Evolutionary conservation across 2,113 vertebrate genomes (phyloP).

Genomic region (Aphyosemion australe): DNA sequence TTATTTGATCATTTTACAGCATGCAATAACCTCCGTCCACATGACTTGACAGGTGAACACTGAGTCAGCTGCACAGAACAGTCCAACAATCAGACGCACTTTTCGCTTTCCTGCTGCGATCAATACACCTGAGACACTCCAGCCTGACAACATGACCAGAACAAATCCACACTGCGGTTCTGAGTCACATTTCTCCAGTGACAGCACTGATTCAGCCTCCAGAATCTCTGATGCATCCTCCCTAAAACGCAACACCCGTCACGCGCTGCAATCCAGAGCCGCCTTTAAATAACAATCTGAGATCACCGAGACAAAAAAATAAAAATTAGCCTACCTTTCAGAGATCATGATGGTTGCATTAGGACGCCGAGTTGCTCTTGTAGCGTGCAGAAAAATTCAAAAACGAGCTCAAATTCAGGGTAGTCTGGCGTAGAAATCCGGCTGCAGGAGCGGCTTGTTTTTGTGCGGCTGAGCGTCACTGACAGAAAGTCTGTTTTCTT

Average conservation of each 20-base stretch:
- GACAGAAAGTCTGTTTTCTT: constrained; percentile 36
- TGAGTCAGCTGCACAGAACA: constrained; percentile 20
- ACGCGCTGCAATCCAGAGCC: neutral
- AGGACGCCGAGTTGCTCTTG: constrained; percentile 30
- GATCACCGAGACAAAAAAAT: constrained; percentile 19
- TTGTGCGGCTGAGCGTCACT: constrained; percentile 60
- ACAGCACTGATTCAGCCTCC: neutral
- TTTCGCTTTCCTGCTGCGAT: constrained; percentile 16
- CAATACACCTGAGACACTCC: constrained; percentile 17
- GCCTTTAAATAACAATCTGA: neutral
- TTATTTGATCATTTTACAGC: neutral
- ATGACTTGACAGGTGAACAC: constrained; percentile 33
- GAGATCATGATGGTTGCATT: constrained; percentile 47
- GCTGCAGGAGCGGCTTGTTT: constrained; percentile 55
- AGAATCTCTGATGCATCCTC: too few species aligned
- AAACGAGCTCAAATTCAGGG: neutral
- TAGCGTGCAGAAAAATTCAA: constrained; percentile 4
- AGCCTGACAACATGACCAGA: constrained; percentile 21
- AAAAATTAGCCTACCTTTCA: constrained; percentile 45
- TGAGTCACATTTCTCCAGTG: constrained; percentile 14
- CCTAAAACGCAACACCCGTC: neutral
- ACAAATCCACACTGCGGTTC: constrained; percentile 44
- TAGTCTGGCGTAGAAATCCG: constrained; percentile 3
- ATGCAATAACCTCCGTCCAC: neutral
- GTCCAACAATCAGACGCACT: constrained; percentile 8